Percentiles rank a stretch among this genome's conserved stretches.
Conservation (phyloP, 2,113 vertebrate species). For the Dryoscopus gambensis region DNA sequence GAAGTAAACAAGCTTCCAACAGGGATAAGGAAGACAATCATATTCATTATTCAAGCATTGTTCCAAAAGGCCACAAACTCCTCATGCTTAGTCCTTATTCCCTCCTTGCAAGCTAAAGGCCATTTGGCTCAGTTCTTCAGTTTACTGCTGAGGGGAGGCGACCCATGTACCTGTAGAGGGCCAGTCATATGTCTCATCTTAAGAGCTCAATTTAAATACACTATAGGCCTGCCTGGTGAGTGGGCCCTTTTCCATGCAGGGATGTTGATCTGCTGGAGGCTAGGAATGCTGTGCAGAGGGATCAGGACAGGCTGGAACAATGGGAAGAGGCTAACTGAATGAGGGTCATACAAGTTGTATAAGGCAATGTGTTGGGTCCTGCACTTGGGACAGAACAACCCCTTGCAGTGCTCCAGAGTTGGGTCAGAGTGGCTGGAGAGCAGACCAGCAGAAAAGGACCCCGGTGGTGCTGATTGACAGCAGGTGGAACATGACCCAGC, state of each 20-base stretch:
- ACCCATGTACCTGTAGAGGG: not conserved
- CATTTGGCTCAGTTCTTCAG: not conserved
- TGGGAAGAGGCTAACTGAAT: not conserved
- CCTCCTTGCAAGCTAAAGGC: not conserved
- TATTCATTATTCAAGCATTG: not conserved
- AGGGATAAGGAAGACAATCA: not conserved
- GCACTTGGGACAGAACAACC: not conserved
- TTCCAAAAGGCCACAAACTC: not conserved
- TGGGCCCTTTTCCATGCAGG: rapidly evolving
- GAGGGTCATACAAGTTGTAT: not conserved
- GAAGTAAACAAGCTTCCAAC: not conserved
- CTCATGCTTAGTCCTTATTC: not conserved
- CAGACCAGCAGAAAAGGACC: not conserved
- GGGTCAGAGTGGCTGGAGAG: not conserved
- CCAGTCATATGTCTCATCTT: not conserved
- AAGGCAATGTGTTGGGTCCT: rapidly evolving
- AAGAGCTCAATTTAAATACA: not conserved
- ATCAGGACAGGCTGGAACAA: not conserved
- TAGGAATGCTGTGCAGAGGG: not conserved
- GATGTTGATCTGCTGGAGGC: rapidly evolving
- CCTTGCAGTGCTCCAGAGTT: not conserved
- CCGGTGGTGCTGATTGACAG: rapidly evolving
- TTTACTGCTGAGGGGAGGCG: not conserved
- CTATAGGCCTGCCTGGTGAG: not conserved
- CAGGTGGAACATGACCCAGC: not conserved